Evolutionary conservation across 2,888 invertebrate species (phyloP), one percentile per base, ranked within the genome.

Genomic region (Anthophora plumipes): DNA sequence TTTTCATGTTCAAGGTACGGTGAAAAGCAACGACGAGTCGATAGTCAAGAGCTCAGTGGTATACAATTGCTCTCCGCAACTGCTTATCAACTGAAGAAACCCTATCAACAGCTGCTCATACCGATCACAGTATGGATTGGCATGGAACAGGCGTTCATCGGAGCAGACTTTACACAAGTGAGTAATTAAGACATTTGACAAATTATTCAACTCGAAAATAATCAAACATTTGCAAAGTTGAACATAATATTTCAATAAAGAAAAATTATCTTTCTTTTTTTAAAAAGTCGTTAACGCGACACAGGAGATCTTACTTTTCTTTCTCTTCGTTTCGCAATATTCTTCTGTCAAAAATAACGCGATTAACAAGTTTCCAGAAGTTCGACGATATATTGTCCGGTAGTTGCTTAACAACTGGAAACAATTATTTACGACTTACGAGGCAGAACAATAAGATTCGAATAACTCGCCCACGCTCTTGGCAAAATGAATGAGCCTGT

Each of bases 51-150:
- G 90, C 91, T 97, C 60, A 95, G 96, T 5, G 97, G 97, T 12
- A 96, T 97, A 88, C 97, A 97, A 92, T 94, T 98, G 70, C 94
- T 98, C 9, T 96, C 97, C 11, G 98, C 98, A 20, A 99, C 99
- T 0, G 96, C 97, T 79, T 97, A 97, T 92, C 99, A 99, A 92
- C 94, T 98, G 91, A 97, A 97, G 93, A 97, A 98, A 92, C 97
- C 97, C 0, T 97, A 98, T 92, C 98, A 99, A 91, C 97, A 98
- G 90, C 95, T 99, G 8, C 95, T 99, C 48, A 98, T 99, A 83
- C 99, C 99, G 0, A 96, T 99, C 82, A 99, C 99, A 0, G 94
- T 99, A 67, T 99, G 98, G 96, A 98, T 98, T 89, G 99, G 99
- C 75, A 97, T 99, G 96, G 99, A 99, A 92, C 99, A 99, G 93